phyloP scores from a whole-genome alignment of 1,140 invertebrate genomes.

The Scylla paramamosain region DNA sequence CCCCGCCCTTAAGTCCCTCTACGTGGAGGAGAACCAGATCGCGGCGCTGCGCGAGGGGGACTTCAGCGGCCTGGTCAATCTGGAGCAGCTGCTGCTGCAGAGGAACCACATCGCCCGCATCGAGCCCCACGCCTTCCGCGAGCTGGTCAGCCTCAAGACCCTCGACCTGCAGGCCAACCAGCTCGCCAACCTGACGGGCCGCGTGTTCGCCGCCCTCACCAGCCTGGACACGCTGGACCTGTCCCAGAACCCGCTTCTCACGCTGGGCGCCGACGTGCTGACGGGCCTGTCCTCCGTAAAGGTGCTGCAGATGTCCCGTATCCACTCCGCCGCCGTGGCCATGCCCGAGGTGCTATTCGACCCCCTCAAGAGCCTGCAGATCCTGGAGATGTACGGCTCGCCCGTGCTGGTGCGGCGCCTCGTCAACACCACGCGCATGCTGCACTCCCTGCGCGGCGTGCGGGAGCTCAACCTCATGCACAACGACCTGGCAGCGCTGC shows the following conservation, averaged over 20 bases:
- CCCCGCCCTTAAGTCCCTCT: conserved; percentile 83
- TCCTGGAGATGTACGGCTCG: conserved; percentile 88
- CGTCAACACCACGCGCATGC: conserved; percentile 71
- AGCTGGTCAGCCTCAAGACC: conserved; percentile 84
- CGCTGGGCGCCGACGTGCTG: conserved; percentile 85
- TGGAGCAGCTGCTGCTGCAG: conserved; percentile 87
- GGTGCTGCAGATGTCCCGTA: conserved; percentile 85
- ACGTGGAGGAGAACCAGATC: conserved; percentile 86
- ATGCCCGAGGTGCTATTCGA: conserved; percentile 80
- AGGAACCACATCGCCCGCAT: conserved; percentile 86
- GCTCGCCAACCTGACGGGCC: conserved; percentile 79
- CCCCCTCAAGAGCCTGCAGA: conserved; percentile 85
- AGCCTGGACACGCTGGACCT: conserved; percentile 85
- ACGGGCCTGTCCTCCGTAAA: conserved; percentile 84
- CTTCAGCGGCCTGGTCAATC: conserved; percentile 86
- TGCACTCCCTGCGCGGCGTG: conserved; percentile 84
- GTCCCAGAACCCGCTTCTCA: conserved; percentile 88
- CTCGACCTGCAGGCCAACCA: conserved; percentile 81
- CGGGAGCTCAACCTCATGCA: conserved; percentile 86
- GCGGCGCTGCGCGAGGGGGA: conserved; percentile 84
- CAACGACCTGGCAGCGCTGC: conserved; percentile 84
- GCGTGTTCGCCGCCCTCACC: conserved; percentile 80
- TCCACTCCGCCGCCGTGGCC: conserved; percentile 84
- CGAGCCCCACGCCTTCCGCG: conserved; percentile 85
- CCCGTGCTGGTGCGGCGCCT: conserved; percentile 79